These are phyloP conservation scores for Artibeus lituratus DNA, from an alignment of 2,797 vertebrate genomes.

Conservation along the genomic window DNA sequence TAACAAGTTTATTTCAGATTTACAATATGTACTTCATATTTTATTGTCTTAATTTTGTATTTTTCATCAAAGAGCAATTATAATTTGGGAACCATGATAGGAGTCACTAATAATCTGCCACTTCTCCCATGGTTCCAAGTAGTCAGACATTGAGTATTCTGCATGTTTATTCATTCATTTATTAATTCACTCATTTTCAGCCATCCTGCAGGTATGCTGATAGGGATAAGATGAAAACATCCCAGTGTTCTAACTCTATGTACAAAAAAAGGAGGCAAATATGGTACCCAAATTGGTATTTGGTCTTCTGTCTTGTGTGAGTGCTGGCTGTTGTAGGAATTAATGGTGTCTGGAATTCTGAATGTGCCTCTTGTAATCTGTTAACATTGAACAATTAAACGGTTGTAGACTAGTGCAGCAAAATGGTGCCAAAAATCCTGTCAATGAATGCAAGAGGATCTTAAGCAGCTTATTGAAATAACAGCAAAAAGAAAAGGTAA, in stretches of 20 bases:
- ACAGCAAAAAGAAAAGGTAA: not conserved
- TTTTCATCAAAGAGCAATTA: constrained; percentile 34
- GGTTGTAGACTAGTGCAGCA: not conserved
- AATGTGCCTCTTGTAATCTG: constrained; percentile 45
- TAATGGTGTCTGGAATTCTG: constrained; percentile 41
- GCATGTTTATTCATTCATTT: constrained; percentile 9
- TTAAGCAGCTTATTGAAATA: constrained; percentile 52
- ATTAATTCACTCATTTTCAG: constrained; percentile 12
- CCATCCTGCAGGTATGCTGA: not conserved
- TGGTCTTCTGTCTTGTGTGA: not conserved
- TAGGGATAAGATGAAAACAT: not conserved
- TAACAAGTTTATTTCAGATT: constrained; percentile 23
- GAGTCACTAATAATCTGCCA: not conserved
- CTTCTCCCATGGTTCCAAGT: not conserved
- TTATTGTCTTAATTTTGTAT: not conserved
- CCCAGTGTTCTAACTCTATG: not conserved
- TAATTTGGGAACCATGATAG: not conserved
- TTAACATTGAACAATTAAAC: constrained; percentile 60
- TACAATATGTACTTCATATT: constrained; percentile 12
- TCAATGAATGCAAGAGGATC: constrained; percentile 49
- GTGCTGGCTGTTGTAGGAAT: not conserved
- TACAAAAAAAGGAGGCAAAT: constrained; percentile 1
- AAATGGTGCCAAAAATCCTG: constrained; percentile 37
- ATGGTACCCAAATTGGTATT: not conserved
- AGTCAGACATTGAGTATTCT: not conserved